Conservation (phyloP, 2,797 vertebrate species). For the Erpetoichthys calabaricus region DNA sequence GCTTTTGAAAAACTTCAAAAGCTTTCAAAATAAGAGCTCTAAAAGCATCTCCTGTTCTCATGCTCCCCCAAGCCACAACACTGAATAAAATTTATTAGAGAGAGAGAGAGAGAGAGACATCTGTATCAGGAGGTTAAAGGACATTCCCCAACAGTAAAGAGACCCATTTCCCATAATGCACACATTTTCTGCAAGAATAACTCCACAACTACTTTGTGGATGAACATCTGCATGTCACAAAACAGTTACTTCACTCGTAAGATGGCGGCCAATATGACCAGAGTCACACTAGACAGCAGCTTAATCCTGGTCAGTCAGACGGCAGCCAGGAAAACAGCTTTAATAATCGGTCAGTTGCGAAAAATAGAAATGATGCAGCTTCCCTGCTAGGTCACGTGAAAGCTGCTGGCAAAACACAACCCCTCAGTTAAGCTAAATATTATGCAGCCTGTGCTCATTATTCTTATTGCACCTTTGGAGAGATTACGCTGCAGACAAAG, state of each 20-base stretch:
- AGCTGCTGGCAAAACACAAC: background rate
- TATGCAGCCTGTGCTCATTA: too few species aligned
- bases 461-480: too few species aligned
- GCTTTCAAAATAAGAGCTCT: too few species aligned
- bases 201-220: background rate
- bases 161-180: too few species aligned
- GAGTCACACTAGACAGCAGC: background rate
- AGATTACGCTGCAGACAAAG: too few species aligned
- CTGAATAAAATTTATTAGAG: too few species aligned
- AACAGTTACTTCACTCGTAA: background rate
- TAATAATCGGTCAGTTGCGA: background rate
- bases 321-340: background rate
- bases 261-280: background rate
- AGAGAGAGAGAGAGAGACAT: too few species aligned
- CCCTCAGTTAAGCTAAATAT: background rate
- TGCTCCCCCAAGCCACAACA: too few species aligned
- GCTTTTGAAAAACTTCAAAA: too few species aligned
- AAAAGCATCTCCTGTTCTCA: too few species aligned
- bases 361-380: conserved; percentile 1
- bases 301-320: background rate
- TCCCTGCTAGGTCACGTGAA: background rate
- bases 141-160: too few species aligned
- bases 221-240: background rate
- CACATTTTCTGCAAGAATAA: background rate
- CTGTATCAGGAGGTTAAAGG: too few species aligned